A percentile compares a stretch with the other conserved stretches of the same genome.
Conservation (phyloP, 2,888 invertebrate species). For the Caenorhabditis zanzibari region DNA sequence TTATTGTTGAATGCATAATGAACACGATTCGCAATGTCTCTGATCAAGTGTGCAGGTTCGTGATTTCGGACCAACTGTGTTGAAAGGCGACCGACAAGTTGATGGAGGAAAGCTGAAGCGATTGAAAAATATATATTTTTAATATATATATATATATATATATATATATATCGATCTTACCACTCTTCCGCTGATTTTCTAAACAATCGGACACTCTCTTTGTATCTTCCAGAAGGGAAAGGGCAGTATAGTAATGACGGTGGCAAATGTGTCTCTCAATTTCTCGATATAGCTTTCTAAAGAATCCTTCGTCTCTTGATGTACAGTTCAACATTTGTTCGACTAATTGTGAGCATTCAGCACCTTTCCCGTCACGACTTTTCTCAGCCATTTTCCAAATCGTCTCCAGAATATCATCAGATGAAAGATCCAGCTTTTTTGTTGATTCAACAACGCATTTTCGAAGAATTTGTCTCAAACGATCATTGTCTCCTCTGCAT, state of each 20-base stretch:
- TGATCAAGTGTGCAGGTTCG: constrained; percentile 61
- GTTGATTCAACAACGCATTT: constrained; percentile 53
- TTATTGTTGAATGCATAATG: constrained; percentile 63
- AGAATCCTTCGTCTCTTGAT: constrained; percentile 70
- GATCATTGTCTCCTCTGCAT: constrained; percentile 65
- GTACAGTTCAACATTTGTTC: constrained; percentile 74
- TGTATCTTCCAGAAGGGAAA: constrained; percentile 70
- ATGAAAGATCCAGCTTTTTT: constrained; percentile 55
- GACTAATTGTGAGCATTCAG: constrained; percentile 67
- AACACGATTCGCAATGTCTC: constrained; percentile 73
- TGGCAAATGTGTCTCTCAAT: constrained; percentile 74
- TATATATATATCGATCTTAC: constrained; percentile 40
- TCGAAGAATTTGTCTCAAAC: constrained; percentile 67
- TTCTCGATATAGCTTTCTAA: constrained; percentile 71
- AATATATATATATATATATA: too few relatives aligned
- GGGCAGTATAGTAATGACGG: constrained; percentile 75
- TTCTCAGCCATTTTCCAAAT: constrained; percentile 75
- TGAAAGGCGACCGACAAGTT: constrained; percentile 66
- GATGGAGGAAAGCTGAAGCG: constrained; percentile 63
- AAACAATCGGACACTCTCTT: constrained; percentile 67
- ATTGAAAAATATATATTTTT: too few relatives aligned
- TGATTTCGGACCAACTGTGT: constrained; percentile 68
- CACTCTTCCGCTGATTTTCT: constrained; percentile 64
- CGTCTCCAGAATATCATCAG: constrained; percentile 68
- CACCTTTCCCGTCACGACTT: constrained; percentile 64